These are phyloP conservation scores for Trachelus troglodyta DNA, from an alignment of 2,888 invertebrate genomes.

Conservation along the genomic window DNA sequence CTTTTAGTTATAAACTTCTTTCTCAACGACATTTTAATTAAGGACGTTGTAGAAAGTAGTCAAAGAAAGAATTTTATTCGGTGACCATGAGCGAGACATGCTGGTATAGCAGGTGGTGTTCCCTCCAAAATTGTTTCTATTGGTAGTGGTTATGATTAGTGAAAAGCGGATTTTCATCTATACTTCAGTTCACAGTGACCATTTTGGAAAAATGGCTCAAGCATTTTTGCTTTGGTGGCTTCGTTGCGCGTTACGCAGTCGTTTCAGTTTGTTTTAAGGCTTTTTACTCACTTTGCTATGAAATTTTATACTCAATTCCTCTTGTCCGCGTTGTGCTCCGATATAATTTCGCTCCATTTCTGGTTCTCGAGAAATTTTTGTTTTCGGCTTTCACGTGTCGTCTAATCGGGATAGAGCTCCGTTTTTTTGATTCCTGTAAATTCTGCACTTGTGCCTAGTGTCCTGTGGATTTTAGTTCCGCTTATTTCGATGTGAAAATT, in stretches of 20 bases:
- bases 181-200: background rate
- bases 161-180: background rate
- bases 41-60: conserved; percentile 2
- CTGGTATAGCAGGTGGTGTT: conserved; percentile 35
- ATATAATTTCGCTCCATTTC: background rate
- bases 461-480: background rate
- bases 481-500: background rate
- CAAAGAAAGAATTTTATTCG: conserved; percentile 13
- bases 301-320: background rate
- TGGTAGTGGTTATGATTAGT: background rate
- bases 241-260: background rate
- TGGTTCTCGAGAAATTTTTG: background rate
- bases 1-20: conserved; percentile 13
- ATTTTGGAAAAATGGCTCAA: background rate
- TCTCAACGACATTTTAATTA: conserved; percentile 10
- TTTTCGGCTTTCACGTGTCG: background rate
- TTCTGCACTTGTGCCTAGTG: background rate
- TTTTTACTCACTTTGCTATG: background rate
- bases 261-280: background rate
- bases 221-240: conserved; percentile 3
- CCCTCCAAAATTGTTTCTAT: conserved; percentile 27
- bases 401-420: background rate
- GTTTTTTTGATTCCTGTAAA: background rate
- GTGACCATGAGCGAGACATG: conserved; percentile 29
- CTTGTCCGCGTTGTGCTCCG: background rate